These are phyloP conservation scores for Anorthoa munda DNA, from an alignment of 2,888 invertebrate species.

Conservation along the genomic window DNA sequence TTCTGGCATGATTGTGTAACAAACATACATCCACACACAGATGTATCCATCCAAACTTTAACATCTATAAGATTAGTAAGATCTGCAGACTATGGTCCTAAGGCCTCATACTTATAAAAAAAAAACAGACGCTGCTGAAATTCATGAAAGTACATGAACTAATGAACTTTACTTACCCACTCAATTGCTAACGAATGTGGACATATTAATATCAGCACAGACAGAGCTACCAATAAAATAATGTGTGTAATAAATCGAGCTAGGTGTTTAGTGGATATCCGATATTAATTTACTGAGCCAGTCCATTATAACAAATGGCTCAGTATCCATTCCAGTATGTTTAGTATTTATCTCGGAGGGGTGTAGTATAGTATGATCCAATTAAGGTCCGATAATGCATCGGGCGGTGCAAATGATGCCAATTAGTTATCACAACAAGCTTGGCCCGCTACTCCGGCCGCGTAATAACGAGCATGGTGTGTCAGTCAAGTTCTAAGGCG, in stretches of 20 bases:
- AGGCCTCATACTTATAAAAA: neutral
- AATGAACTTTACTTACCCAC: constrained; percentile 12
- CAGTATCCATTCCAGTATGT: constrained; percentile 32
- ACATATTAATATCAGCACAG: constrained; percentile 20
- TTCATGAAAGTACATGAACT: constrained; percentile 4
- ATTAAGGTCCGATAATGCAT: constrained; percentile 15
- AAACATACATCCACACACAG: too few species aligned
- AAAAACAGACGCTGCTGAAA: neutral
- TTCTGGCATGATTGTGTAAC: too few species aligned
- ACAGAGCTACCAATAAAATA: constrained; percentile 32
- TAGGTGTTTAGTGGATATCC: constrained; percentile 36
- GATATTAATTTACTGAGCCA: constrained; percentile 34
- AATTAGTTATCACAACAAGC: constrained; percentile 12
- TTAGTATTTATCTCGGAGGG: constrained; percentile 38
- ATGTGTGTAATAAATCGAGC: constrained; percentile 32
- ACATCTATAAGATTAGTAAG: too few species aligned
- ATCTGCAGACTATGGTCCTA: too few species aligned
- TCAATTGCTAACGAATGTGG: constrained; percentile 5
- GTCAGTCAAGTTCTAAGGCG: constrained; percentile 19
- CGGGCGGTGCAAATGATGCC: constrained; percentile 32
- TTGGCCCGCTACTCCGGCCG: neutral
- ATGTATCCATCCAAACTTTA: too few species aligned
- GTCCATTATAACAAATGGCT: constrained; percentile 43
- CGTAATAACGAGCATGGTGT: neutral
- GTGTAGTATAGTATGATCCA: constrained; percentile 14